These are phyloP conservation scores for Drosophila longiperda DNA, from an alignment of 2,888 invertebrate genomes.

Conservation along the genomic window DNA sequence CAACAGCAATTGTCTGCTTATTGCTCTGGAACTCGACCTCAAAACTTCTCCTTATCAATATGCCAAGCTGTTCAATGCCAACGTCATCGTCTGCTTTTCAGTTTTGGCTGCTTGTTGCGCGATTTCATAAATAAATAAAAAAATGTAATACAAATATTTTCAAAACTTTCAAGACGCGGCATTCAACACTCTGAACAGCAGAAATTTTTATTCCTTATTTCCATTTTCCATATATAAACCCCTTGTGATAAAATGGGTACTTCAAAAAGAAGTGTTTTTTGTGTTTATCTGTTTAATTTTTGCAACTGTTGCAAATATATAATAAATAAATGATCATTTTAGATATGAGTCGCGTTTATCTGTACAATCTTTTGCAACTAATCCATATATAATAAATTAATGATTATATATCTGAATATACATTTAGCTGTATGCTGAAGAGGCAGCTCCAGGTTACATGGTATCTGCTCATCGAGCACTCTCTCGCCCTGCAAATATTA, in stretches of 20 bases:
- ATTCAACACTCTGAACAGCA: constrained; percentile 44
- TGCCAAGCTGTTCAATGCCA: constrained; percentile 29
- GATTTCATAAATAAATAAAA: constrained; percentile 37
- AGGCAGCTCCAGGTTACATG: not conserved
- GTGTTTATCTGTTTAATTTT: no score
- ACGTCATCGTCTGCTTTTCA: constrained; percentile 34
- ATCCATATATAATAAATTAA: not conserved
- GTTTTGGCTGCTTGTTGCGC: constrained; percentile 15
- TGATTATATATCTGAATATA: not conserved
- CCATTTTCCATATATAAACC: constrained; percentile 1
- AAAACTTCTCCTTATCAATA: constrained; percentile 69
- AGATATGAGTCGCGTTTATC: no score
- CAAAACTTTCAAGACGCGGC: constrained; percentile 10
- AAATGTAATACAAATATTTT: constrained; percentile 62
- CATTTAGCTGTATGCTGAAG: not conserved
- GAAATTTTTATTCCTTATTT: constrained; percentile 20
- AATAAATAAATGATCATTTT: no score
- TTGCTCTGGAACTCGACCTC: constrained; percentile 42
- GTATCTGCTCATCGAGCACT: constrained; percentile 5
- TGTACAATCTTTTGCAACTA: not conserved
- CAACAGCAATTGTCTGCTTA: constrained; percentile 62
- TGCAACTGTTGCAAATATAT: no score
- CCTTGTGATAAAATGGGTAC: not conserved
- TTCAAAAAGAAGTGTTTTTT: not conserved
- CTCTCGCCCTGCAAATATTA: not conserved